A percentile compares a stretch with the other conserved stretches of the same genome.
These are phyloP conservation scores for Chesias legatella DNA, from an alignment of 2,888 invertebrate genomes.

Conservation along the genomic window DNA sequence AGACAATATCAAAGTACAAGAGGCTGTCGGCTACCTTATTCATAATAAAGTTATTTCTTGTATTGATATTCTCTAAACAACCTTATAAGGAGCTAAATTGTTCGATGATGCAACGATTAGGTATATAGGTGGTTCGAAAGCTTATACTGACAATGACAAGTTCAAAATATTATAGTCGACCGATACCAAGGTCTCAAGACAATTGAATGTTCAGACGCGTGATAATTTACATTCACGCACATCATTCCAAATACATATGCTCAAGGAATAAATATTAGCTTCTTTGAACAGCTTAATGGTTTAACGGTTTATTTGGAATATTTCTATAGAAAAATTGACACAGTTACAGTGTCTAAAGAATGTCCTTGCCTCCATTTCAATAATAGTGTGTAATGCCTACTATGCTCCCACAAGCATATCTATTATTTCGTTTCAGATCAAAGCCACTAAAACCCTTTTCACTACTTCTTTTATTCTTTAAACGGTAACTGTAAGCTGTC, in stretches of 20 bases:
- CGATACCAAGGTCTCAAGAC: conserved; percentile 10
- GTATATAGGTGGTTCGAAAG: not conserved
- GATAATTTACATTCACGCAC: conserved; percentile 16
- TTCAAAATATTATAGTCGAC: conserved; percentile 5
- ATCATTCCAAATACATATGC: conserved; percentile 7
- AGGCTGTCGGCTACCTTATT: too few relatives aligned
- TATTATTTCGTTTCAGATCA: too few relatives aligned
- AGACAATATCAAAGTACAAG: too few relatives aligned
- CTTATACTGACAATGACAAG: conserved; percentile 1
- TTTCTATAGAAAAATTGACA: conserved; percentile 10
- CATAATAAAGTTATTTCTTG: too few relatives aligned
- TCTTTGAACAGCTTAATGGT: conserved; percentile 4
- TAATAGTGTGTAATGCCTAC: conserved; percentile 1
- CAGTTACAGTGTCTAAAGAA: conserved; percentile 5
- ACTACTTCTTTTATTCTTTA: too few relatives aligned
- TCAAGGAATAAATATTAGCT: conserved; percentile 7
- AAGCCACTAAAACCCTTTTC: too few relatives aligned
- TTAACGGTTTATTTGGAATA: conserved; percentile 3
- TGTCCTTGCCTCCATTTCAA: conserved; percentile 12
- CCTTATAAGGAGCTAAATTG: too few relatives aligned
- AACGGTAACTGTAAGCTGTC: too few relatives aligned
- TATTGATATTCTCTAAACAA: too few relatives aligned
- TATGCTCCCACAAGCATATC: not conserved
- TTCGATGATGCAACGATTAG: too few relatives aligned
- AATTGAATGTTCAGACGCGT: conserved; percentile 8